Conservation (phyloP, 2,797 vertebrate species). For the Oryzias dopingdopingensis region DNA sequence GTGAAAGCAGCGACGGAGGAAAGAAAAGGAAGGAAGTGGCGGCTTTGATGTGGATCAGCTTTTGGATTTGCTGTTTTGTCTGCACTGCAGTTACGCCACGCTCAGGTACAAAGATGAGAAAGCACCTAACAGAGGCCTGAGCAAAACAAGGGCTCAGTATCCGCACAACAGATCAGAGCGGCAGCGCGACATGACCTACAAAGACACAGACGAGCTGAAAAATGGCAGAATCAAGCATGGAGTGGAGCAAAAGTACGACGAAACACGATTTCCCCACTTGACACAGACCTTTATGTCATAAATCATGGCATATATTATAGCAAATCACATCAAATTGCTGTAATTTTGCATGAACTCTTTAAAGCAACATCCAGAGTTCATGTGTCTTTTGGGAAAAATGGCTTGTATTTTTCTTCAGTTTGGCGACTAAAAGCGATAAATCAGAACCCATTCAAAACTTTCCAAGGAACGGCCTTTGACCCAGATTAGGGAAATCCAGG, state of each 20-base stretch:
- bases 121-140: slow-evolving; percentile 34
- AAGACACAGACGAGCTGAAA: slow-evolving; percentile 16
- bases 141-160: slow-evolving; percentile 53
- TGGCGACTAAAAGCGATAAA: slow-evolving; percentile 1
- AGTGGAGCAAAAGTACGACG: slow-evolving; percentile 22
- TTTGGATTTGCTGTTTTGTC: slow-evolving; percentile 63
- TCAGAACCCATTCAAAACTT: too few species aligned
- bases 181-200: slow-evolving; percentile 22
- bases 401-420: slow-evolving; percentile 5
- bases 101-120: slow-evolving; percentile 56
- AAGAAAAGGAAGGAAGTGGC: slow-evolving; percentile 13
- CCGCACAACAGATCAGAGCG: slow-evolving; percentile 22
- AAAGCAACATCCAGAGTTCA: slow-evolving; percentile 16
- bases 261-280: slow-evolving; percentile 43
- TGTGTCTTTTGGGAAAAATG: slow-evolving; percentile 15
- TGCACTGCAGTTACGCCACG: slow-evolving; percentile 51
- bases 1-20: slow-evolving; percentile 32
- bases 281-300: slow-evolving; percentile 27
- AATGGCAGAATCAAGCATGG: slow-evolving; percentile 39
- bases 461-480: too few species aligned
- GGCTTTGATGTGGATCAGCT: slow-evolving; percentile 59
- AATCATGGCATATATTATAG: slow-evolving; percentile 24
- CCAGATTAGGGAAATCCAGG: too few species aligned
- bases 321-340: slow-evolving; percentile 30
- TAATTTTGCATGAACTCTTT: slow-evolving; percentile 15